A percentile compares a stretch with the other conserved stretches of the same genome.
Conservation (phyloP, 92 coral and sea anemone genomes). For the Epizoanthus illoricatus region DNA sequence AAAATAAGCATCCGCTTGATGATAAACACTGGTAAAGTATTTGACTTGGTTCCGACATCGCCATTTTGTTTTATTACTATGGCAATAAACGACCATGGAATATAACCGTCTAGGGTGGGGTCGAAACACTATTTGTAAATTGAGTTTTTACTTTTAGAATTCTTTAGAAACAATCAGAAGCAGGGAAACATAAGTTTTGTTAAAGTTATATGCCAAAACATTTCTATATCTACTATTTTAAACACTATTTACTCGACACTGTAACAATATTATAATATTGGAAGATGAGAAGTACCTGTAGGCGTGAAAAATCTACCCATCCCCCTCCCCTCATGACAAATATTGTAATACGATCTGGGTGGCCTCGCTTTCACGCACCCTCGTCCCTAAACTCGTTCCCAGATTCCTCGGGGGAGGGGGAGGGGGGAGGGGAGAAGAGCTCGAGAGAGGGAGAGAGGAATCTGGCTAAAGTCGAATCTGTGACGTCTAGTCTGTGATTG, state of each 20-base stretch:
- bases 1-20: not conserved
- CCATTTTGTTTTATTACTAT: constrained; percentile 46
- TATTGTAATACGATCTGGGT: not conserved
- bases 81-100: constrained; percentile 26
- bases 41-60: not conserved
- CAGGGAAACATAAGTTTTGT: no score
- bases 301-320: not conserved
- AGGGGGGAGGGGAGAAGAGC: no score
- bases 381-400: no score
- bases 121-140: not conserved
- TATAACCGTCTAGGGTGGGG: not conserved
- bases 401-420: no score
- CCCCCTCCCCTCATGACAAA: not conserved
- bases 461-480: no score
- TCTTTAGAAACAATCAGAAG: no score
- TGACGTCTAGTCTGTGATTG: no score
- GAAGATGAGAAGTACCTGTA: not conserved
- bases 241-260: no score
- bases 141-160: not conserved
- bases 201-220: no score
- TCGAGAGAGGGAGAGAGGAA: no score
- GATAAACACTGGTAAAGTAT: not conserved
- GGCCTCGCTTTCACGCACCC: constrained; percentile 44
- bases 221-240: no score
- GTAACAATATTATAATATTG: no score